Evolutionary conservation across 53 echinoderm and acorn worm genomes (phyloP).

Genomic region (Patiria pectinifera): DNA sequence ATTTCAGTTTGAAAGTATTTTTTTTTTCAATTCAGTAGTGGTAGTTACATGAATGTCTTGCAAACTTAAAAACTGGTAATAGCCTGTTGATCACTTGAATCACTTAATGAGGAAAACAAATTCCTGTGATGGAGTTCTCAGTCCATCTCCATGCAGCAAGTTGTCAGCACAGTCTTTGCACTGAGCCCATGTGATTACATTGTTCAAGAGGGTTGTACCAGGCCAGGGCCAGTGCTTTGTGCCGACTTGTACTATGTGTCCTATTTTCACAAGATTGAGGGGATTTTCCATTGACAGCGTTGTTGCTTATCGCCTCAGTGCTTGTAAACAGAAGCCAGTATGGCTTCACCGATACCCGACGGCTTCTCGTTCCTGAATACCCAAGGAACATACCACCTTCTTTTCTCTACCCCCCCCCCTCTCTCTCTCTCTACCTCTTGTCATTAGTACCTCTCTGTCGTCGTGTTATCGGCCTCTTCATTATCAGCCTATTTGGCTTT

Average conservation of each 20-base stretch:
- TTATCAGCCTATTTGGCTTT: conserved; percentile 34
- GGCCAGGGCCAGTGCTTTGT: neutral
- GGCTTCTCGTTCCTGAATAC: neutral
- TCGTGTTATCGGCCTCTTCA: conserved; percentile 3
- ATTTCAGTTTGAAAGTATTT: neutral
- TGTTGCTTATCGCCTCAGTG: conserved; percentile 6
- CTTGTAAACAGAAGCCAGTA: conserved; percentile 29
- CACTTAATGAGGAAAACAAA: neutral
- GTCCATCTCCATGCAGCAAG: no score
- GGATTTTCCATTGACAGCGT: conserved; percentile 23
- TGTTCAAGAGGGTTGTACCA: no score
- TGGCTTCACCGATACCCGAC: conserved; percentile 14
- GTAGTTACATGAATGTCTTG: neutral
- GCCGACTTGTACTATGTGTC: neutral
- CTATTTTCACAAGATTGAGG: conserved; percentile 38
- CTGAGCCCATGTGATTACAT: no score
- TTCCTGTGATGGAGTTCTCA: neutral
- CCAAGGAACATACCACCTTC: neutral
- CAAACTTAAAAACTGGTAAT: neutral
- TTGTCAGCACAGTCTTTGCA: no score
- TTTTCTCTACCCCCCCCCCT: neutral
- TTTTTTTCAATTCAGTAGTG: neutral
- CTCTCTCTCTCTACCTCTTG: neutral
- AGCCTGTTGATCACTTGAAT: no score
- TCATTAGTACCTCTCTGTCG: conserved; percentile 28